Base-by-base conservation (phyloP, 2,888 invertebrate genomes). In the Myopa testacea region DNA sequence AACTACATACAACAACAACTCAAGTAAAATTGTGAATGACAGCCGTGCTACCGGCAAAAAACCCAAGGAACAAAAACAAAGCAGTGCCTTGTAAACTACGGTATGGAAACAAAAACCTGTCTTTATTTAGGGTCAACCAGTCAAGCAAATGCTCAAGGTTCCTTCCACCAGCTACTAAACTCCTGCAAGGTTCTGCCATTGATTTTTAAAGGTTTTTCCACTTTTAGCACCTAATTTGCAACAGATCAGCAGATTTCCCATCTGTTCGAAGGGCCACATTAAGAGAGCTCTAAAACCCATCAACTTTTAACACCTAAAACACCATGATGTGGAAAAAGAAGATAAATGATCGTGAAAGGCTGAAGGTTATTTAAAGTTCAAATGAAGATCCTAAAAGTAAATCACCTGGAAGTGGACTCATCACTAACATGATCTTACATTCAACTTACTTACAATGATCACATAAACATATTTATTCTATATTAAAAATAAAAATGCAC, bases 171-270 rank as follows among this genome's bases (percentile, higher is more conserved):
- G 62, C 26, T 26, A 19, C 19, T 67, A 14, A 19, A 26, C 45
- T 19, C 16, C 65, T 34, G 52, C 37, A 75, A 71, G 62, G 60
- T n/a, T n/a, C 14, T 55, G 55, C 62, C 69, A 78, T 73, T 78
- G 69, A 76, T 68, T 65, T 68, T 71, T 72, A 63, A 62, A 19
- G 77, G 77, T 52, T 77, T 79, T 79, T 79, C 77, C 79, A 26
- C 71, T 77, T 78, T 79, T 76, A 73, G 58, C 79, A 76, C 76
- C 69, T 70, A 45, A 68, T 78, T 76, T 78, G 67, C 71, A 69
- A 37, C 10, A 55, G 55, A 55, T 55, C n/a, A n/a, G 10, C 55
- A 55, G n/a, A 4, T 10, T 5, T 55, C 16, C 10, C 14, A 8
- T 45, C 10, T 45, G 45, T 10, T 1, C 10, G 45, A 45, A 10